These are phyloP conservation scores for Drosophila carrolli DNA, from an alignment of 1,140 invertebrate genomes.

Conservation along the genomic window DNA sequence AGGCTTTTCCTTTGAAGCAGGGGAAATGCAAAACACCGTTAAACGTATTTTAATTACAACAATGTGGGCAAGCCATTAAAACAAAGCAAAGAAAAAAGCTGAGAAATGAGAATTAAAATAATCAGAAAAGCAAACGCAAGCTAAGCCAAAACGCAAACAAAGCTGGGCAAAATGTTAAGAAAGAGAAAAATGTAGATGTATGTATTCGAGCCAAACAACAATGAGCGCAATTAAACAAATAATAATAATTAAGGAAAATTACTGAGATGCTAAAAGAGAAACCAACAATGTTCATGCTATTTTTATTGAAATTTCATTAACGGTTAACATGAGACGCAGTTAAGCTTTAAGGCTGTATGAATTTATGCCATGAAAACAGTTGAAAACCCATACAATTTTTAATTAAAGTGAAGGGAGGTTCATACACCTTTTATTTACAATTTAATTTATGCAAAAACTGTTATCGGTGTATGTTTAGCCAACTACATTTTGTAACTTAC, in stretches of 20 bases:
- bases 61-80: conserved; percentile 45
- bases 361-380: neutral
- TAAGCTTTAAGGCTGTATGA: neutral
- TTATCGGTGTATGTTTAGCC: too few relatives aligned
- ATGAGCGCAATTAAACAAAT: conserved; percentile 31
- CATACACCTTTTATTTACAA: neutral
- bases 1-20: conserved; percentile 33
- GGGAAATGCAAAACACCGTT: conserved; percentile 62
- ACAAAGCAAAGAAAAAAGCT: conserved; percentile 19
- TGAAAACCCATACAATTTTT: neutral
- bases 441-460: neutral
- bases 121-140: conserved; percentile 33
- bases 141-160: conserved; percentile 45
- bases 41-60: conserved; percentile 67
- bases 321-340: neutral
- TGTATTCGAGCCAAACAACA: conserved; percentile 5
- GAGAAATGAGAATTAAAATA: conserved; percentile 27
- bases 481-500: too few relatives aligned
- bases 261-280: conserved; percentile 20
- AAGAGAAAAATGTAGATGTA: neutral
- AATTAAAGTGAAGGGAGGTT: neutral
- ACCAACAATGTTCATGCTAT: neutral
- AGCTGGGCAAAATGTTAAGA: conserved; percentile 4
- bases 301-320: conserved; percentile 21
- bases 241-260: conserved; percentile 45